Percentiles rank a stretch among this genome's conserved stretches.
These are phyloP conservation scores for Prunella fulvescens DNA, from an alignment of 2,113 vertebrate species.

Conservation along the genomic window DNA sequence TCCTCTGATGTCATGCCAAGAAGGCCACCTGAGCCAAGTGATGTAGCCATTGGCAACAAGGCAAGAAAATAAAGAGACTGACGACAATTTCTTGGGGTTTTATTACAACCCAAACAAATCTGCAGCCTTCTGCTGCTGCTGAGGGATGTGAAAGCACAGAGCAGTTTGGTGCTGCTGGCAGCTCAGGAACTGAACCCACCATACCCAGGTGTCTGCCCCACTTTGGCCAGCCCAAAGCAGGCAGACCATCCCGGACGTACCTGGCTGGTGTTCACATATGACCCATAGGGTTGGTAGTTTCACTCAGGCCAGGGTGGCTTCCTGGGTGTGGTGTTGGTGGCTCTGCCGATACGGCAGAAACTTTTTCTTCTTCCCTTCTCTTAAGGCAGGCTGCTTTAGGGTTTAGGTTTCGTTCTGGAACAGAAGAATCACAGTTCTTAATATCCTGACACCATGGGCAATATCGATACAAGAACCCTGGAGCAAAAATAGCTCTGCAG, in stretches of 20 bases:
- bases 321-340: slow-evolving; percentile 86
- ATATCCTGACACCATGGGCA: not conserved
- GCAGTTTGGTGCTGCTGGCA: not conserved
- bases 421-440: not conserved
- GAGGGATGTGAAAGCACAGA: not conserved
- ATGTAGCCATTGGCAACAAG: not conserved
- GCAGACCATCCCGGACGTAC: not conserved
- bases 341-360: slow-evolving; percentile 90
- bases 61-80: not conserved
- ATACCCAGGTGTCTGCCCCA: rapidly evolving
- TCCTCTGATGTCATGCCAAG: slow-evolving; percentile 33
- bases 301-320: slow-evolving; percentile 89
- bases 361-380: slow-evolving; percentile 97
- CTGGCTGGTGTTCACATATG: slow-evolving; percentile 87
- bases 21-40: slow-evolving; percentile 48
- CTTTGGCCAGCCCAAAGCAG: not conserved
- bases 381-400: slow-evolving; percentile 99
- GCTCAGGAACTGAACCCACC: not conserved
- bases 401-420: slow-evolving; percentile 93
- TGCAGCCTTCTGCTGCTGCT: not conserved
- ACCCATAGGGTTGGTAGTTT: slow-evolving; percentile 97
- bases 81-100: not conserved
- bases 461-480: not conserved
- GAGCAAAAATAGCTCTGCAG: not conserved
- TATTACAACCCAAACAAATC: not conserved